Evolutionary conservation across 2,113 vertebrate species (phyloP).

Genomic region (Elgaria multicarinata): DNA sequence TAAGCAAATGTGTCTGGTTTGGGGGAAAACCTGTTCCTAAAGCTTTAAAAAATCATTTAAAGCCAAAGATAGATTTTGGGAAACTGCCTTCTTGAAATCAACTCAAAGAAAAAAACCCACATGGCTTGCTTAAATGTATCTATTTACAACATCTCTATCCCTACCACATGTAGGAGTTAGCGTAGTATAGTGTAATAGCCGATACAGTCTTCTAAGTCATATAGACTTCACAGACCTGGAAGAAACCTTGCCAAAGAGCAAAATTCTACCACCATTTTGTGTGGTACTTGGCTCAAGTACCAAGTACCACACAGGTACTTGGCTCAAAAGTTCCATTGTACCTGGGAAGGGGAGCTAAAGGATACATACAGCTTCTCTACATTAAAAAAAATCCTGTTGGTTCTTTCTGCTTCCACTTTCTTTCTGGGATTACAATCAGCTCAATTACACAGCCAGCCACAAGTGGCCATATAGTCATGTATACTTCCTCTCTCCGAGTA

Average conservation of each 20-base stretch:
- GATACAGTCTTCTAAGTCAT: not conserved
- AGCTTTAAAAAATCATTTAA: constrained; percentile 19
- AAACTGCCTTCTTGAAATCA: constrained; percentile 22
- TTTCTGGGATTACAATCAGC: too few relatives aligned
- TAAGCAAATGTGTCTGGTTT: constrained; percentile 10
- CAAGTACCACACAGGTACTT: too few relatives aligned
- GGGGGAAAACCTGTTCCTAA: not conserved
- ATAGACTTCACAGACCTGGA: not conserved
- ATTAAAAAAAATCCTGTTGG: too few relatives aligned
- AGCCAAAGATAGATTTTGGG: not conserved
- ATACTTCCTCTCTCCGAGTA: too few relatives aligned
- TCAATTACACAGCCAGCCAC: too few relatives aligned
- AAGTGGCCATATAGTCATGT: too few relatives aligned
- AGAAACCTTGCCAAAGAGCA: not conserved
- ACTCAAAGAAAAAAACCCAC: constrained; percentile 14
- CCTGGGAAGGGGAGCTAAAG: not conserved
- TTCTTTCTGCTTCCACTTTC: too few relatives aligned
- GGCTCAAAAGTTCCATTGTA: not conserved
- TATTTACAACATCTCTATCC: not conserved
- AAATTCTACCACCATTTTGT: not conserved
- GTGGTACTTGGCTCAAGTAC: not conserved
- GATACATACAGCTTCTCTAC: too few relatives aligned
- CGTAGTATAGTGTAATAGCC: not conserved
- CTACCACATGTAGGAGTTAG: not conserved
- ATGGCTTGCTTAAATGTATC: constrained; percentile 12